Conservation (phyloP, 2,797 vertebrate genomes). For the Tapera naevia region DNA sequence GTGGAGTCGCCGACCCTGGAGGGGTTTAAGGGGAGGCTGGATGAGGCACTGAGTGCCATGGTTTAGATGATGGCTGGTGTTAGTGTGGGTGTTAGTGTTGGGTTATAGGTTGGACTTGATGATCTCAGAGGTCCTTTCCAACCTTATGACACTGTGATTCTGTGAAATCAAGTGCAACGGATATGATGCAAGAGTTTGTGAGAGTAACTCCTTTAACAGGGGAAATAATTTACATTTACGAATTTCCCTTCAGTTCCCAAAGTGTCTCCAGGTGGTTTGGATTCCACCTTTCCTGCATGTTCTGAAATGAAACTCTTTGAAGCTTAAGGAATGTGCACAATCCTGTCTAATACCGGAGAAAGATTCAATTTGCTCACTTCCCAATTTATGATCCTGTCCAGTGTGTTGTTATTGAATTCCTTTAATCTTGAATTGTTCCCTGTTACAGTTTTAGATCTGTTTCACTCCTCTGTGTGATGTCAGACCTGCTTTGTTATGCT, state of each 20-base stretch:
- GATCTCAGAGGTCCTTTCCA: no score
- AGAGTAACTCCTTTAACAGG: not conserved
- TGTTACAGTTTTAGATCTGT: not conserved
- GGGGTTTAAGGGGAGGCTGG: no score
- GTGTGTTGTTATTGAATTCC: not conserved
- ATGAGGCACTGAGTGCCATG: no score
- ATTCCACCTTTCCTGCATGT: not conserved
- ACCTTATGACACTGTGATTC: no score
- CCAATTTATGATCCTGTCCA: not conserved
- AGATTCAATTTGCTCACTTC: not conserved
- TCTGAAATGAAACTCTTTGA: not conserved
- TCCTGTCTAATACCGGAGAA: not conserved
- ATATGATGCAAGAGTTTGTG: not conserved
- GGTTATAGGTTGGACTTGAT: no score
- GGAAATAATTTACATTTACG: not conserved
- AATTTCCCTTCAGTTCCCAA: not conserved
- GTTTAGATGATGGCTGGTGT: no score
- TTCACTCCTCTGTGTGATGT: not conserved
- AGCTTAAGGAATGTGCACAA: not conserved
- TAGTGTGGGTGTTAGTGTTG: no score
- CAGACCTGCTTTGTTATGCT: not conserved
- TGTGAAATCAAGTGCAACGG: not conserved
- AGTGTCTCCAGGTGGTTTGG: not conserved
- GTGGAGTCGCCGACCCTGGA: no score
- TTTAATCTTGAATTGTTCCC: not conserved